Conservation (phyloP, 2,113 vertebrate genomes). For the Pheucticus melanocephalus region DNA sequence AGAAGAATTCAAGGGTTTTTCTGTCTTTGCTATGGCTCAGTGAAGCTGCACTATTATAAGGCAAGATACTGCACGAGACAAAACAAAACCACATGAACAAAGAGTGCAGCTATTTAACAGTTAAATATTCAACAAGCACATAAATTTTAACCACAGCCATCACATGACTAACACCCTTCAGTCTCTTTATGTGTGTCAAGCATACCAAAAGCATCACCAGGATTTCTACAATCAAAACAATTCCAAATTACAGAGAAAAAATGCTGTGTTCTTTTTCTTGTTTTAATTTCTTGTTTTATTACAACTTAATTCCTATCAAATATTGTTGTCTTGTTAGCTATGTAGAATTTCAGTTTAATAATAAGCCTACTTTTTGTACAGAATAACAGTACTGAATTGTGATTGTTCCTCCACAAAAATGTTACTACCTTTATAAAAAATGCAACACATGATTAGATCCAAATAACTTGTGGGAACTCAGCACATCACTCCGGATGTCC, state of each 20-base stretch:
- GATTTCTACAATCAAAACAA: background rate
- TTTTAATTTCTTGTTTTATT: background rate
- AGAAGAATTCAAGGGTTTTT: background rate
- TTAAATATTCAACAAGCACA: constrained; percentile 18
- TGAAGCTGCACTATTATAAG: background rate
- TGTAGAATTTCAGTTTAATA: background rate
- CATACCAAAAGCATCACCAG: background rate
- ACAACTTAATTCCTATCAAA: background rate
- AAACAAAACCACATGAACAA: constrained; percentile 17
- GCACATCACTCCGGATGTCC: too few relatives aligned
- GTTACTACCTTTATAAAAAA: background rate
- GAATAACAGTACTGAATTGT: background rate
- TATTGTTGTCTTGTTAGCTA: background rate
- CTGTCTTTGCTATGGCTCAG: background rate
- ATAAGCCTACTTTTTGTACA: background rate
- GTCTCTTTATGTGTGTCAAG: background rate
- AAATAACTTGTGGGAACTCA: too few relatives aligned
- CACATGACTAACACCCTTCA: background rate
- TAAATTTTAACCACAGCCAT: constrained; percentile 23
- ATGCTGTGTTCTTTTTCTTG: background rate
- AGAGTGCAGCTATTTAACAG: constrained; percentile 4
- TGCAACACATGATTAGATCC: background rate
- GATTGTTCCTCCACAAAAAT: background rate
- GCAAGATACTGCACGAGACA: background rate
- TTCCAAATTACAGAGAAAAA: background rate